A percentile compares a stretch with the other conserved stretches of the same genome.
phyloP scores from a whole-genome alignment of 2,888 invertebrate species.

The Chymomyza caudatula region DNA sequence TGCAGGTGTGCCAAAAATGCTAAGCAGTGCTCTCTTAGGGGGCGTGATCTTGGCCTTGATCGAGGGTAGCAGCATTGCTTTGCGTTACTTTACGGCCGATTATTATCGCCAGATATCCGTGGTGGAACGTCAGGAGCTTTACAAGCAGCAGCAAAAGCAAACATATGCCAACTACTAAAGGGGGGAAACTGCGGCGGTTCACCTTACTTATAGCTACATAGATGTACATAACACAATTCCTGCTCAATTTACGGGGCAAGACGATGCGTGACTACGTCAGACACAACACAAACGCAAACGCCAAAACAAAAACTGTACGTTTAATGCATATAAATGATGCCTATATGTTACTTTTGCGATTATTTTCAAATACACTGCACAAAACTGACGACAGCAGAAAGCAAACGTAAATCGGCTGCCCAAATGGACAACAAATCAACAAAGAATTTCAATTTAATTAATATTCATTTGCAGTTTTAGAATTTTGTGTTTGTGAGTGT shows the following conservation, averaged over 20 bases:
- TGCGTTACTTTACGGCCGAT: constrained; percentile 51
- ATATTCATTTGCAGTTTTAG: constrained; percentile 56
- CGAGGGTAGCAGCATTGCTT: constrained; percentile 56
- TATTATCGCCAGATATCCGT: constrained; percentile 47
- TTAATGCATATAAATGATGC: neutral
- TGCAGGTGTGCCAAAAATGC: constrained; percentile 51
- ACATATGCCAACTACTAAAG: neutral
- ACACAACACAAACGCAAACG: neutral
- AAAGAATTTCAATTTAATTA: constrained; percentile 37
- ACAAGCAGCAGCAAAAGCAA: constrained; percentile 11
- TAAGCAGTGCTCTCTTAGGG: constrained; percentile 52
- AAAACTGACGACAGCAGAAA: constrained; percentile 16
- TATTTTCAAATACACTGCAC: neutral
- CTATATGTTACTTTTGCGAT: neutral
- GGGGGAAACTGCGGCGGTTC: neutral
- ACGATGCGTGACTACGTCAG: neutral
- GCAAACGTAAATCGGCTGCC: constrained; percentile 10
- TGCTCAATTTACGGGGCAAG: neutral
- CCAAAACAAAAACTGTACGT: neutral
- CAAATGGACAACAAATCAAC: neutral
- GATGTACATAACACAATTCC: too few relatives aligned
- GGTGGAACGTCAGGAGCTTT: constrained; percentile 22
- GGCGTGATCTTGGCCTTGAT: constrained; percentile 53
- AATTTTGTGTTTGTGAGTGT: constrained; percentile 21
- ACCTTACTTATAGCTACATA: too few relatives aligned